A percentile compares a stretch with the other conserved stretches of the same genome.
These are phyloP conservation scores for Silurus asotus DNA, from an alignment of 2,113 vertebrate genomes.

Conservation along the genomic window DNA sequence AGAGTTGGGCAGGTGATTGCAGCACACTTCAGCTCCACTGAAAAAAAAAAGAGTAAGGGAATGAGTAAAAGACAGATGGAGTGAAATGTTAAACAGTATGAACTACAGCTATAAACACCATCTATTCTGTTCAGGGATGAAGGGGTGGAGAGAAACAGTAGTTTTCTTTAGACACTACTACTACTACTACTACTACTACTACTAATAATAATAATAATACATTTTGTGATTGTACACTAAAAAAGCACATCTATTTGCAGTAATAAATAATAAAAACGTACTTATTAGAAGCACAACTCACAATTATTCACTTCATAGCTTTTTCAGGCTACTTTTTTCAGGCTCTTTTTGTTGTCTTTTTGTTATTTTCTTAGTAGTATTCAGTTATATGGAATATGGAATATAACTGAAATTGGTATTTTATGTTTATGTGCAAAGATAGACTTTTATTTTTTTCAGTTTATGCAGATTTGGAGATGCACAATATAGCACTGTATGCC, in stretches of 20 bases:
- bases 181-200: not conserved
- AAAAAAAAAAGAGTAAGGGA: slow-evolving; percentile 24
- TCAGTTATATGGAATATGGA: not conserved
- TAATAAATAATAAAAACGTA: not conserved
- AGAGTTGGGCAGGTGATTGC: slow-evolving; percentile 67
- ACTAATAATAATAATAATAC: slow-evolving; percentile 1
- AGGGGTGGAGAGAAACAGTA: not conserved
- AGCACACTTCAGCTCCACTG: slow-evolving; percentile 73
- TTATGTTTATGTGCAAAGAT: slow-evolving; percentile 26
- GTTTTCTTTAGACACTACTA: not conserved
- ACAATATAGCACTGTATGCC: not conserved
- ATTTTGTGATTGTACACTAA: not conserved
- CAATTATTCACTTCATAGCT: slow-evolving; percentile 53
- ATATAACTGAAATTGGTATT: slow-evolving; percentile 42
- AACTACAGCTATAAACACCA: not conserved
- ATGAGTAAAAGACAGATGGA: no score
- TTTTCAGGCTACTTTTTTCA: not conserved
- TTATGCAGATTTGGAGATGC: slow-evolving; percentile 26
- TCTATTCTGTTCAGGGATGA: not conserved
- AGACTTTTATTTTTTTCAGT: slow-evolving; percentile 50
- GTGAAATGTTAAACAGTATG: not conserved
- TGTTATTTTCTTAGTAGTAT: slow-evolving; percentile 49
- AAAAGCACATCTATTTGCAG: not conserved
- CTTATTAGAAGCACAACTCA: not conserved
- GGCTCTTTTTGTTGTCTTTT: not conserved